Evolutionary conservation across 2,113 vertebrate genomes (phyloP), one percentile per base, ranked within the genome.

Genomic region (Pardalotus punctatus): DNA sequence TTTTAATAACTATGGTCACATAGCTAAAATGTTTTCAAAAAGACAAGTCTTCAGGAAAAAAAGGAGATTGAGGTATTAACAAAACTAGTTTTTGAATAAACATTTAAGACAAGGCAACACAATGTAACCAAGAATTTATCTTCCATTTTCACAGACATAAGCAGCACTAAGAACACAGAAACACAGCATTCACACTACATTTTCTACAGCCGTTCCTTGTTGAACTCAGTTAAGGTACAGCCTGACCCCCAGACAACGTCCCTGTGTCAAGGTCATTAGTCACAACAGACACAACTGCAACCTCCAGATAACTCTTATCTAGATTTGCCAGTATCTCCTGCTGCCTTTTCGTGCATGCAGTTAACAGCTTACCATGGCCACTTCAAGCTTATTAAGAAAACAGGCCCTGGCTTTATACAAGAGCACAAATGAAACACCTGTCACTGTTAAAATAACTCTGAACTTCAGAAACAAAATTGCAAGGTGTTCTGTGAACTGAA

Each of bases 171-270:
- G 29, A 86, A 77, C 33, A 76, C 22, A 54, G 61, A 61, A 65
- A 54, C n/a, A 14, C 8, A 62, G 36, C 0, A 3, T 28, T 51
- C 31, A 8, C n/a, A 7, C 1, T 3, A 3, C 33, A 36, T 56
- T 66, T 94, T 74, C 51, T 42, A n/a, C 27, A 53, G 53, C 20
- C 13, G 17, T 50, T 53, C 11, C 43, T 50, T 14, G 19, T 0
- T 90, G 45, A 91, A 51, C 58, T 77, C 5, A 1, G 23, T 61
- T 65, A 65, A 85, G 27, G 62, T 24, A 85, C 53, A 74, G n/a
- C 16, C 51, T 76, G 69, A 81, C 38, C n/a, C 29, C 11, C 25
- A 74, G 54, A 88, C 20, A 78, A 66, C 20, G 29, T 61, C 35
- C 20, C 29, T 47, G 11, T 27, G 42, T 66, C 71, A 57, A 83